Base-by-base conservation (phyloP, 2,797 vertebrate genomes). In the Parauchenoglanis punctatus region DNA sequence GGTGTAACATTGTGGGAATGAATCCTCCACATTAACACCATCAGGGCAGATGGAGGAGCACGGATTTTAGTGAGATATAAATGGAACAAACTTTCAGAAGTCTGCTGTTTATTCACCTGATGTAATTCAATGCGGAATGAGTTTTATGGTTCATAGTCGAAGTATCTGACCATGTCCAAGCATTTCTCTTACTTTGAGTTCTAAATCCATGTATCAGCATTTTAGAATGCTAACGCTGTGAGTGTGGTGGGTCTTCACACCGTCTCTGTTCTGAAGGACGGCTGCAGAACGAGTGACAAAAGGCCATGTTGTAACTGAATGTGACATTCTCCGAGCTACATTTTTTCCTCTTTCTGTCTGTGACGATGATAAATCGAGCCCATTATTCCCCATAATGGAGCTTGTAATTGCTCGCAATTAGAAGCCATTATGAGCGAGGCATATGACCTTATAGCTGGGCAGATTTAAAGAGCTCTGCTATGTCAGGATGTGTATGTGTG, bases 361-460 rank as follows among this genome's bases (percentile, higher is more conserved):
- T 25, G 56, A 86, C 75, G 80, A 90, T 88, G 89, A 90, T 90
- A 88, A 90, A 92, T 89, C 75, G 67, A 89, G 76, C 54, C 87
- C 83, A 91, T 88, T 90, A 90, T 88, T 89, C 88, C 86, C 86
- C 86, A 90, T 90, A 91, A 90, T 91, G 86, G 89, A 90, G 84
- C 84, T 86, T 90, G 89, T 91, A 91, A 90, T 90, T 91, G 88
- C 84, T 63, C 58, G 86, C 88, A 92, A 91, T 91, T 90, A 90
- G 80, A 84, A 52, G 61, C 87, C 80, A 89, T 90, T 89, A 90
- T 87, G 86, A 80, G 86, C 44, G 77, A 87, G 85, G 80, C 65
- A 88, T 78, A 75, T 89, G 91, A 89, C 88, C 90, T 87, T 88
- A 88, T 44, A 67, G 59, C 31, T 75, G 67, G 84, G 86, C 75